phyloP scores from a whole-genome alignment of 2,113 vertebrate species.

The Ciconia stormi region DNA sequence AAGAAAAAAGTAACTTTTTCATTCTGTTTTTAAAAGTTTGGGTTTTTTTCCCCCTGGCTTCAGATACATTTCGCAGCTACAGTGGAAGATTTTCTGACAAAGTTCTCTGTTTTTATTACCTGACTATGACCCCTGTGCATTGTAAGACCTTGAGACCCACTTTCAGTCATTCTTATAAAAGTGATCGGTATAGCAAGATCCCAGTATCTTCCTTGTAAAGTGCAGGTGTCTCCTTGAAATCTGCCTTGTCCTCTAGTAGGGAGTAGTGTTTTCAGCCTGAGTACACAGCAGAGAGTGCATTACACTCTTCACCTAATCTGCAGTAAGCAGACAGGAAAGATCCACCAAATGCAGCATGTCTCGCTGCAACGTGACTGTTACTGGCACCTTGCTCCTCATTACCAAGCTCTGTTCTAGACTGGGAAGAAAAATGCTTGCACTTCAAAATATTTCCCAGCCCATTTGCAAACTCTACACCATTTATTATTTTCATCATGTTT shows the following conservation, averaged over 20 bases:
- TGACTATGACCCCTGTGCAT: neutral
- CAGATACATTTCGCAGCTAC: neutral
- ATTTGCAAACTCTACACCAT: constrained; percentile 21
- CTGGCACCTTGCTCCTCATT: neutral
- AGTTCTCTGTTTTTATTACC: constrained; percentile 5
- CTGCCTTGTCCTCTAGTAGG: neutral
- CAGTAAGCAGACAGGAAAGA: neutral
- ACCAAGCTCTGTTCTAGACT: neutral
- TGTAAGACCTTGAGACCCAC: constrained; percentile 13
- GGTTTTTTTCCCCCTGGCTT: neutral
- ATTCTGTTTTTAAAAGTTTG: neutral
- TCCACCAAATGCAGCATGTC: neutral
- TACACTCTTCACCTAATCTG: neutral
- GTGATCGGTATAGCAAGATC: neutral
- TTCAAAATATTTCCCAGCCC: constrained; percentile 7
- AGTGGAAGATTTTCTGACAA: neutral
- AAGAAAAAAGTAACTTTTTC: neutral
- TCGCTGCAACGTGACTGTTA: neutral
- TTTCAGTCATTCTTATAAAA: neutral
- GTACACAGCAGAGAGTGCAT: neutral
- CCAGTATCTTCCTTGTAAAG: neutral
- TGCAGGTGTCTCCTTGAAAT: constrained; percentile 20
- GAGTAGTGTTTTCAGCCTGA: neutral
- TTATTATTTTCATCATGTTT: constrained; percentile 53
- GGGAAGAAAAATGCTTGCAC: constrained; percentile 34